A percentile compares a stretch with the other conserved stretches of the same genome.
phyloP scores from a whole-genome alignment of 2,888 invertebrate genomes.

The Plagiodera versicolora region DNA sequence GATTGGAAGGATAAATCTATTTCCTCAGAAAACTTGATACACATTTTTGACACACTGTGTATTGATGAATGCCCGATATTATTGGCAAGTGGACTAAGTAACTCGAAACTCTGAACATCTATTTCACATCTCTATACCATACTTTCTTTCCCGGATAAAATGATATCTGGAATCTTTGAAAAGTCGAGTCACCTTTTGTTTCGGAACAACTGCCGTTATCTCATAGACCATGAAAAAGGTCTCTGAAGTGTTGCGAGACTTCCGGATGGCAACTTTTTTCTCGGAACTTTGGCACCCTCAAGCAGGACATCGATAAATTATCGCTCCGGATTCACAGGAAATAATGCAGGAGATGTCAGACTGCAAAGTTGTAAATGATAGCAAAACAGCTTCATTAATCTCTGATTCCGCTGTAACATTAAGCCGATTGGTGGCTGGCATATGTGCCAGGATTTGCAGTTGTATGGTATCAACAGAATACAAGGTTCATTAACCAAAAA shows the following conservation, averaged over 20 bases:
- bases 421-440: conserved; percentile 11
- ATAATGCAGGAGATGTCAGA: conserved; percentile 24
- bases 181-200: conserved; percentile 1
- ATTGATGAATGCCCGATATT: too few species aligned
- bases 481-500: too few species aligned
- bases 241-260: conserved; percentile 10
- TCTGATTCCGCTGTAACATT: conserved; percentile 15
- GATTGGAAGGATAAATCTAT: too few species aligned
- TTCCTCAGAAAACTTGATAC: too few species aligned
- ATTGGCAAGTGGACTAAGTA: too few species aligned
- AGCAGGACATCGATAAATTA: conserved; percentile 21
- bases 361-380: conserved; percentile 23
- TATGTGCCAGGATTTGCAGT: background rate
- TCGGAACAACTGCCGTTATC: conserved; percentile 3
- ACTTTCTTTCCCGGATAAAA: too few species aligned
- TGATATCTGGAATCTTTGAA: background rate
- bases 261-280: conserved; percentile 14
- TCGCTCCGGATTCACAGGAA: conserved; percentile 21
- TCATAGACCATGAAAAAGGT: conserved; percentile 3
- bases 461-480: background rate
- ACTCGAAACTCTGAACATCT: too few species aligned
- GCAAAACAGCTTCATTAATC: conserved; percentile 18
- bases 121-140: too few species aligned
- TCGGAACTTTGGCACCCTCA: conserved; percentile 18
- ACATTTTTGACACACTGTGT: too few species aligned